Base-by-base conservation (phyloP, 2,797 vertebrate species). In the Alectoris magna region DNA sequence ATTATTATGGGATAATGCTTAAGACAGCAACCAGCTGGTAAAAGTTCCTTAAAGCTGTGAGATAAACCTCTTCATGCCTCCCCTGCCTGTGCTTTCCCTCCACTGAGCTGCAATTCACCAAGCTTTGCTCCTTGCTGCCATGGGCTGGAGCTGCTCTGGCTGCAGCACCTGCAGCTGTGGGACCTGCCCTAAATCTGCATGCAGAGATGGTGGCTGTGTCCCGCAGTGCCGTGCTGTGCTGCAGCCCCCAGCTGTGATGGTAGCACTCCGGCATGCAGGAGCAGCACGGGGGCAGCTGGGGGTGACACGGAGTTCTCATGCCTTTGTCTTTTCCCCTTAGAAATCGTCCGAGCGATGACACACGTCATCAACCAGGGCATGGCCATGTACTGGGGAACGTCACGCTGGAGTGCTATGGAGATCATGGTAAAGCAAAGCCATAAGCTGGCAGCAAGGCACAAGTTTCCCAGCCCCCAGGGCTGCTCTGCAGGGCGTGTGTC, bases 321-420 rank as follows among this genome's bases (percentile, higher is more conserved):
- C 19, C 24, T 3, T 11, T 38, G 36, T 71, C 19, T 9, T 76
- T 26, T 51, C 84, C 29, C 34, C 51, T 1, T 62, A 99, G 99
- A 99, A 96, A 99, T 99, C 2, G 99, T 99, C 63, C 98, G 99
- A 29, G 99, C 99, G 4, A 99, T 99, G 99, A 99, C 99, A 0
- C 98, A 99, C 0, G 99, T 99, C 46, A 99, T 99, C 89, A 99
- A 99, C 95, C 99, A 99, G 92, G 99, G 99, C 41, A 99, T 99
- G 99, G 98, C 99, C 0, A 99, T 99, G 99, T 99, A 99, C 97
- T 99, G 99, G 99, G 99, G 99, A 14, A 99, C 99, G 0, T 99
- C 99, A 0, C 98, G 99, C 75, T 99, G 99, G 99, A 99, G 98
- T 0, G 99, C 99, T 10, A 99, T 99, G 99, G 99, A 99, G 97